phyloP scores from a whole-genome alignment of 1,140 invertebrate species.

The Eciton burchellii region DNA sequence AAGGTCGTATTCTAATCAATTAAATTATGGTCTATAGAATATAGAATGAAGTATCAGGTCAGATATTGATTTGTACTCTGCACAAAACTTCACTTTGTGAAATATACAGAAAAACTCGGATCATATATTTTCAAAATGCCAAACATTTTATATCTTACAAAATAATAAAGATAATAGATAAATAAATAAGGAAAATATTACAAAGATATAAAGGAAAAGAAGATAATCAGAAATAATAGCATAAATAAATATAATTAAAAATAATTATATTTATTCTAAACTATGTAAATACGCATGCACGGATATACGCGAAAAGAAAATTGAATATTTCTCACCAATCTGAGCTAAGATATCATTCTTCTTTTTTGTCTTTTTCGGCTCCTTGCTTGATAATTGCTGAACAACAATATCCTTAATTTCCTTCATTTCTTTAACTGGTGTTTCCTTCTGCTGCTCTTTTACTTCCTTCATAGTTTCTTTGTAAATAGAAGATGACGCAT shows the following conservation, averaged over 20 bases:
- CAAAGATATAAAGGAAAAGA: too few relatives aligned
- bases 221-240: too few relatives aligned
- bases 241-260: too few relatives aligned
- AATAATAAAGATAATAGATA: too few relatives aligned
- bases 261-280: too few relatives aligned
- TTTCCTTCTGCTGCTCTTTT: constrained; percentile 78
- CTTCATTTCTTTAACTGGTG: constrained; percentile 71
- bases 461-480: constrained; percentile 80
- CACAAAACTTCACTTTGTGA: constrained; percentile 40
- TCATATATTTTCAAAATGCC: too few relatives aligned
- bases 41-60: constrained; percentile 2
- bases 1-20: constrained; percentile 53
- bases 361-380: constrained; percentile 86
- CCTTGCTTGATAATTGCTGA: constrained; percentile 77
- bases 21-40: constrained; percentile 44
- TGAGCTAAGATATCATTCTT: constrained; percentile 85
- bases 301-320: too few relatives aligned
- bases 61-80: constrained; percentile 49
- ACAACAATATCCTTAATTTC: constrained; percentile 67
- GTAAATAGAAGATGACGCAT: constrained; percentile 60
- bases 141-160: too few relatives aligned
- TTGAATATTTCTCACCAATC: constrained; percentile 79
- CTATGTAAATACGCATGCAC: too few relatives aligned
- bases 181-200: too few relatives aligned
- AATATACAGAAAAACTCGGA: not conserved